Percentiles rank a stretch among this genome's conserved stretches.
phyloP scores from a whole-genome alignment of 1,140 invertebrate species.

The Pogonomyrmex californicus region DNA sequence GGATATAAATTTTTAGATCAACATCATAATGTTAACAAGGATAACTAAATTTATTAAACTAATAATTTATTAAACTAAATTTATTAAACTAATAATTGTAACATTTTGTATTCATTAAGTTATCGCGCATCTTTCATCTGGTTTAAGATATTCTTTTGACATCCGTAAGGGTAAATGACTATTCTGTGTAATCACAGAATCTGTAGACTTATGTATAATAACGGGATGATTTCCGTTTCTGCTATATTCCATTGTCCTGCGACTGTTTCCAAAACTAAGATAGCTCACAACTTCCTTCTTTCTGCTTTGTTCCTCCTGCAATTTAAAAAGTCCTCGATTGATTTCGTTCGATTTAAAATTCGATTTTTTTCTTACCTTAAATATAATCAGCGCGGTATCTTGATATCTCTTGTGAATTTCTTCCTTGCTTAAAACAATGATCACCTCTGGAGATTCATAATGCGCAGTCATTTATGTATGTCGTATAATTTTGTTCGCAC shows the following conservation, averaged over 20 bases:
- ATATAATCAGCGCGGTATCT: slow-evolving; percentile 82
- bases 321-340: slow-evolving; percentile 23
- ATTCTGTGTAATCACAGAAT: slow-evolving; percentile 33
- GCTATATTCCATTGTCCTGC: slow-evolving; percentile 84
- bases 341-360: background rate
- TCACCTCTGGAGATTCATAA: slow-evolving; percentile 79
- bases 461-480: slow-evolving; percentile 80
- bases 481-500: background rate
- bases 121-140: slow-evolving; percentile 77
- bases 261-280: slow-evolving; percentile 83
- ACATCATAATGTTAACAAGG: background rate
- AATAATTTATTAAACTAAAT: slow-evolving; percentile 38
- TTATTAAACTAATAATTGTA: slow-evolving; percentile 45
- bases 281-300: slow-evolving; percentile 77
- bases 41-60: slow-evolving; percentile 43
- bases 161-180: slow-evolving; percentile 66
- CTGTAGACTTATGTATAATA: slow-evolving; percentile 80
- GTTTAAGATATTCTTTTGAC: slow-evolving; percentile 76
- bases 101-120: slow-evolving; percentile 62
- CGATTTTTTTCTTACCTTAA: slow-evolving; percentile 77
- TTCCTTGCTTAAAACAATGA: slow-evolving; percentile 73
- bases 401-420: slow-evolving; percentile 82
- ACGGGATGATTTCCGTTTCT: slow-evolving; percentile 86
- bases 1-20: background rate
- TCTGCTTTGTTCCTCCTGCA: slow-evolving; percentile 79